Evolutionary conservation across 2,113 vertebrate species (phyloP), one percentile per base, ranked within the genome.

Genomic region (Mungos mungo): DNA sequence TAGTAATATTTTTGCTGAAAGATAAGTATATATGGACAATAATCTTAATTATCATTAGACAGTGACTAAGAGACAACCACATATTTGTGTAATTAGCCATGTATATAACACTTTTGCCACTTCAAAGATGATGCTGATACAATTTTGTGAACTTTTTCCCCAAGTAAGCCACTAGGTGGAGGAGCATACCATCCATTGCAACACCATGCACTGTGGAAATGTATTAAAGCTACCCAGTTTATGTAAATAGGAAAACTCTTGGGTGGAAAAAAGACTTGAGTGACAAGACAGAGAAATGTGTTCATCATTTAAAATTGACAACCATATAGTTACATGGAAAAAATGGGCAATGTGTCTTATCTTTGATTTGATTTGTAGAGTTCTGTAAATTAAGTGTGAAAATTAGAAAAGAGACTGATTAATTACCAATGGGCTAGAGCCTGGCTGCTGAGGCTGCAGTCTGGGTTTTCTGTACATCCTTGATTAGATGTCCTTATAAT

Each of bases 161-260:
- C 13, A 76, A 38, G 38, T 96, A 77, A 95, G 52, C 97, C 97
- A 96, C 88, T 88, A 97, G 98, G 47, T 47, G 41, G 95, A 81
- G 98, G 98, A 98, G 96, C 92, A 96, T 98, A 72, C 52, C 7
- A 21, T 65, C 19, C 77, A 52, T 82, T 89, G 15, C 9, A 93
- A 29, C 69, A 19, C 14, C 6, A 35, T 38, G n/a, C 31, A 72
- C 72, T 88, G 29, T 79, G 82, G 80, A 88, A 83, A 82, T 84
- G n/a, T 45, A 47, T 7, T 47, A 87, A 90, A 96, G 35, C 41
- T 38, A 15, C 77, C 31, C n/a, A 38, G 13, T 92, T 96, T 85
- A 81, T 81, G 90, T 79, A 72, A 92, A 74, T 86, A 86, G 81
- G 57, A 88, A 82, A 93, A 80, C n/a, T 79, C n/a, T 96, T 95